phyloP scores from a whole-genome alignment of 1,140 invertebrate species.

The Temnothorax nylanderi region DNA sequence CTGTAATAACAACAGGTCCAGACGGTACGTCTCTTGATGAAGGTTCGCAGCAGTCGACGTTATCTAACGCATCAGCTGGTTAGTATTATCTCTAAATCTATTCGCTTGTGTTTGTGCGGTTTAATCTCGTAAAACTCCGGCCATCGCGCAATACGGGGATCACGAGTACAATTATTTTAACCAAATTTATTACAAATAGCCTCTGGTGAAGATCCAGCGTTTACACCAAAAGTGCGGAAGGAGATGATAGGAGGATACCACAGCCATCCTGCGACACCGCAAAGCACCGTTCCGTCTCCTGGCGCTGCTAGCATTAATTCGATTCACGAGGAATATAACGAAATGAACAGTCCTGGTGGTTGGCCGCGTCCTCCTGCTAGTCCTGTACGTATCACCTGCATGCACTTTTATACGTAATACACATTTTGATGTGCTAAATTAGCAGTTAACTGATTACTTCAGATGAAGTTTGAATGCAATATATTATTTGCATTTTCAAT shows the following conservation, averaged over 20 bases:
- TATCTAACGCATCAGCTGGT: slow-evolving; percentile 96
- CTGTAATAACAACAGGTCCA: slow-evolving; percentile 94
- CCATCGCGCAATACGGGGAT: background rate
- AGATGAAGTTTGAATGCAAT: background rate
- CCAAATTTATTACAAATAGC: slow-evolving; percentile 85
- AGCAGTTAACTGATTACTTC: background rate
- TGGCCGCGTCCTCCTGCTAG: slow-evolving; percentile 96
- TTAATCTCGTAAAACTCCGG: background rate
- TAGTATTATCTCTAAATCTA: slow-evolving; percentile 71
- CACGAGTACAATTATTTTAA: background rate
- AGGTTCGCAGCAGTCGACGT: slow-evolving; percentile 95
- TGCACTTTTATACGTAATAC: slow-evolving; percentile 10
- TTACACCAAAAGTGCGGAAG: slow-evolving; percentile 92
- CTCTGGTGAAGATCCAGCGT: slow-evolving; percentile 93
- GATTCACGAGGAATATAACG: slow-evolving; percentile 95
- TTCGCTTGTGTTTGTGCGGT: background rate
- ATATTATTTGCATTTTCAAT: slow-evolving; percentile 63
- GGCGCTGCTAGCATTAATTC: slow-evolving; percentile 93
- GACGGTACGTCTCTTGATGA: slow-evolving; percentile 95
- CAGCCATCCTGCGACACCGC: slow-evolving; percentile 91
- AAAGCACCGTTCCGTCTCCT: slow-evolving; percentile 92
- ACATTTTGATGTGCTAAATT: slow-evolving; percentile 21
- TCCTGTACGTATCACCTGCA: slow-evolving; percentile 89
- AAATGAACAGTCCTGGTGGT: slow-evolving; percentile 93
- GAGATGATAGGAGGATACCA: slow-evolving; percentile 87